Evolutionary conservation across 2,888 invertebrate genomes (phyloP).

Genomic region (Plutella xylostella): DNA sequence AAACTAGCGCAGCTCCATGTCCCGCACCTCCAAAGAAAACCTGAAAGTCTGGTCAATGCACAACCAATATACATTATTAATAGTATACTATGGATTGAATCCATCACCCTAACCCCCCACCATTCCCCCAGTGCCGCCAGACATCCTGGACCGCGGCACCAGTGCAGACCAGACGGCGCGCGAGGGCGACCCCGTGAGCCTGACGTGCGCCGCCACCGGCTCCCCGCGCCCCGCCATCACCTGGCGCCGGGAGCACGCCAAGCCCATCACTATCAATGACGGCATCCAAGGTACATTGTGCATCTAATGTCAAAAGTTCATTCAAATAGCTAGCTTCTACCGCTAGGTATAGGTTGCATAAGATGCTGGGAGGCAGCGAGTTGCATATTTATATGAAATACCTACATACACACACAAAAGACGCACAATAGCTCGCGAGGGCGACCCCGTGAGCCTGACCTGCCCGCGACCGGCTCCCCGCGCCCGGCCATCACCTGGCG

Average conservation of each 20-base stretch:
- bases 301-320: too few relatives aligned
- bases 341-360: too few relatives aligned
- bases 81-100: too few relatives aligned
- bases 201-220: constrained; percentile 89
- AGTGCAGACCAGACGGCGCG: constrained; percentile 88
- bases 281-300: constrained; percentile 81
- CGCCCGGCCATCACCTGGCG: constrained; percentile 89
- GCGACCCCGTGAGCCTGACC: constrained; percentile 84
- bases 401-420: too few relatives aligned
- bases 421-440: too few relatives aligned
- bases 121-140: constrained; percentile 77
- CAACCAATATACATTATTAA: too few relatives aligned
- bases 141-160: constrained; percentile 86
- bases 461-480: constrained; percentile 94
- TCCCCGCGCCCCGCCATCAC: constrained; percentile 89
- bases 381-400: too few relatives aligned
- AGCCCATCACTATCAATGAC: constrained; percentile 76
- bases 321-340: too few relatives aligned
- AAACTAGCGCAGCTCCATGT: too few relatives aligned
- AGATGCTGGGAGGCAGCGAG: too few relatives aligned
- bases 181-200: constrained; percentile 87
- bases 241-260: constrained; percentile 87
- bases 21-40: too few relatives aligned
- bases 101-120: background rate
- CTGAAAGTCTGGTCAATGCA: too few relatives aligned